Evolutionary conservation across 2,888 invertebrate genomes (phyloP), one percentile per base, ranked within the genome.

Genomic region (Macrophya alboannulata): DNA sequence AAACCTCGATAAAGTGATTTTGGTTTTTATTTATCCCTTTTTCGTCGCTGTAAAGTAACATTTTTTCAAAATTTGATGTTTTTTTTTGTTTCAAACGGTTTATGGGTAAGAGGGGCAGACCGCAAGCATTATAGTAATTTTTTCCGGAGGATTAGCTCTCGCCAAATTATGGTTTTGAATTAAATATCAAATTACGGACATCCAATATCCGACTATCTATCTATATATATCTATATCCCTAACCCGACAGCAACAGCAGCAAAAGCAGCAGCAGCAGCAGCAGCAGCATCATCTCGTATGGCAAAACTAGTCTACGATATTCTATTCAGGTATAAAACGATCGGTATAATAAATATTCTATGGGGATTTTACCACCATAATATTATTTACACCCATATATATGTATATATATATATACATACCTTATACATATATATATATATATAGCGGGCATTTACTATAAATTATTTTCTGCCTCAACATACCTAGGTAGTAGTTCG

Each of bases 131-230:
- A 71, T 15, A 71, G 65, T 31, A 25, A 43, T 91, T 92, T 91
- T 92, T 91, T 91, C 90, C 89, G 86, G 85, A 79, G 86, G 84
- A 65, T 85, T 81, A 84, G 88, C 87, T 86, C 86, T 87, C 59
- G 89, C 89, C 90, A 92, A 92, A 92, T 92, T 92, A 55, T 55
- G 55, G 91, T 92, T 91, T 91, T 90, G 90, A 90, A 89, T 89
- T 89, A 89, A 89, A 91, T 92, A 91, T 92, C 92, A 89, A 90
- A 89, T 93, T 92, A 91, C 92, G 87, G 91, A 89, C 86, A 91
- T 90, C 88, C 89, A 90, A 91, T 87, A 92, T 89, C 89, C 48
- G 15, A 17, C 76, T 76, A 76, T 51, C 76, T 62, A 62, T 25
- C 59, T 21, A 9, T 37, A 31, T 37, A 31, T 31, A 68, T 62